phyloP scores from a whole-genome alignment of 2,113 vertebrate species.

The Paramisgurnus dabryanus region DNA sequence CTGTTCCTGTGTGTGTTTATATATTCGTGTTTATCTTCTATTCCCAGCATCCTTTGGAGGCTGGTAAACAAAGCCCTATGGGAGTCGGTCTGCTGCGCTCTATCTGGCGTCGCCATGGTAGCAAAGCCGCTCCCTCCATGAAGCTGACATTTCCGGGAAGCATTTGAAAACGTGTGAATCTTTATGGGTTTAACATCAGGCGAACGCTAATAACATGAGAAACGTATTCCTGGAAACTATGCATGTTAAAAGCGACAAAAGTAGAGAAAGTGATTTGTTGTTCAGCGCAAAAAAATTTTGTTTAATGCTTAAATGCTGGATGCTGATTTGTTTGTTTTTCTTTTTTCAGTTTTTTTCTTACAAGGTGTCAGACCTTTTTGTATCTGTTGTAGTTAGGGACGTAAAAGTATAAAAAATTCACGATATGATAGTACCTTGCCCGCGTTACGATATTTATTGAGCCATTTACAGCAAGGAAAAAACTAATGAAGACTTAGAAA shows the following conservation, averaged over 20 bases:
- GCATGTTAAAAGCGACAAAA: not conserved
- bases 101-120: not conserved
- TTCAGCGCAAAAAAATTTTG: not conserved
- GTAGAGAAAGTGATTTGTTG: not conserved
- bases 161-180: not conserved
- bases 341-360: not conserved
- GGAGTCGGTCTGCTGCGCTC: conserved; percentile 21
- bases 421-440: too few relatives aligned
- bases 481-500: too few relatives aligned
- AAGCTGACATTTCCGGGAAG: conserved; percentile 32
- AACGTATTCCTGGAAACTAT: not conserved
- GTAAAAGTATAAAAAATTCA: too few relatives aligned
- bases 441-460: too few relatives aligned
- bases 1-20: conserved; percentile 22
- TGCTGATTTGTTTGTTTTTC: not conserved
- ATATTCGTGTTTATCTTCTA: conserved; percentile 2
- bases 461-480: too few relatives aligned
- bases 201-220: not conserved
- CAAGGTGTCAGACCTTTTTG: not conserved
- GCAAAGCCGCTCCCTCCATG: conserved; percentile 11
- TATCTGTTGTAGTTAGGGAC: not conserved
- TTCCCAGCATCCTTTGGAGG: conserved; percentile 35
- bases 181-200: conserved; percentile 6
- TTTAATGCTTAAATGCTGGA: not conserved
- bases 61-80: conserved; percentile 38